These are phyloP conservation scores for Rhyacichthys aspro DNA, from an alignment of 2,797 vertebrate genomes.

Conservation along the genomic window DNA sequence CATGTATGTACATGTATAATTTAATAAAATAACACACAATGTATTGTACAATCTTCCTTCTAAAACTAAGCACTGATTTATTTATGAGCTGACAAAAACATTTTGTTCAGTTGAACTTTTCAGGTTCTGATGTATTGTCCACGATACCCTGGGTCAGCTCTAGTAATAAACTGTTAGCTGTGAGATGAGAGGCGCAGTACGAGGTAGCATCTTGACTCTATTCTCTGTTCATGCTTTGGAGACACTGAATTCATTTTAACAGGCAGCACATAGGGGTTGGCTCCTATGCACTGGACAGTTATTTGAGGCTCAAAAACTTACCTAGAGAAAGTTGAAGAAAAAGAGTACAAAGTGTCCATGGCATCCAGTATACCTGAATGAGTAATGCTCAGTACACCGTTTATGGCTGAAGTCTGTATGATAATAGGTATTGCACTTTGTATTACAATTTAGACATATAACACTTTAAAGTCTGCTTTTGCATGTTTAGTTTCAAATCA, in stretches of 20 bases:
- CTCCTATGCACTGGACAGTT: constrained; percentile 30
- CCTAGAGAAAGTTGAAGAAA: constrained; percentile 36
- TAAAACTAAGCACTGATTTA: no score
- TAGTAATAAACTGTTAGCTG: constrained; percentile 78
- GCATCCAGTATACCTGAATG: constrained; percentile 65
- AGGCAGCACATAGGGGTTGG: constrained; percentile 46
- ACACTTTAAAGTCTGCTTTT: constrained; percentile 60
- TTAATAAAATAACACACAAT: no score
- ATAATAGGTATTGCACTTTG: constrained; percentile 75
- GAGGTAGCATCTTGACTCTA: constrained; percentile 83
- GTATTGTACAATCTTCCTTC: no score
- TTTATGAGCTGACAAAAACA: constrained; percentile 17
- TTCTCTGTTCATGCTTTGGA: constrained; percentile 34
- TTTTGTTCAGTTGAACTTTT: constrained; percentile 28
- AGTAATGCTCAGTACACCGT: constrained; percentile 35
- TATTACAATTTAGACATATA: constrained; percentile 81
- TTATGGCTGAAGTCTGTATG: constrained; percentile 40
- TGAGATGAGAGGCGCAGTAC: constrained; percentile 78
- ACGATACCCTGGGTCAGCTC: constrained; percentile 41
- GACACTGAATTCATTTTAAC: constrained; percentile 18
- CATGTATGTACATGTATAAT: not conserved
- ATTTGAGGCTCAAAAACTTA: constrained; percentile 51
- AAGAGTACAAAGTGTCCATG: constrained; percentile 39
- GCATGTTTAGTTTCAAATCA: constrained; percentile 41
- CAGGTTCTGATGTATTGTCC: constrained; percentile 60